phyloP scores from a whole-genome alignment of 2,113 vertebrate genomes.

The Globicephala melas region DNA sequence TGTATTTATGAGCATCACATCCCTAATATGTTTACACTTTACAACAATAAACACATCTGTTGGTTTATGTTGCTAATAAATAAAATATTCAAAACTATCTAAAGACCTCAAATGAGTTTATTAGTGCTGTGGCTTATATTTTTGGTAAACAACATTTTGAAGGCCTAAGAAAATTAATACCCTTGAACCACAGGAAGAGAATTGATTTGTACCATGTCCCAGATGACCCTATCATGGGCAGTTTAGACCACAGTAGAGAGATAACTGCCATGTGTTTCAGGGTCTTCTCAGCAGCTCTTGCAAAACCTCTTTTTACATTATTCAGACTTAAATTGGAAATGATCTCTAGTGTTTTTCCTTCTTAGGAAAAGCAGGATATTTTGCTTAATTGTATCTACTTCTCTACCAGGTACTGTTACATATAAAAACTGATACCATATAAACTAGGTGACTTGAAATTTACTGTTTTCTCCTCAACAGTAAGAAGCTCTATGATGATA shows the following conservation, averaged over 20 bases:
- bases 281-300: neutral
- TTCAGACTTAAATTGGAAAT: neutral
- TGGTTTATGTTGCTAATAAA: constrained; percentile 19
- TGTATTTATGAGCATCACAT: neutral
- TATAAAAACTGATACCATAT: neutral
- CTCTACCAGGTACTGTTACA: neutral
- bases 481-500: neutral
- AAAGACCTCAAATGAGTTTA: neutral
- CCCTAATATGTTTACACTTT: constrained; percentile 21
- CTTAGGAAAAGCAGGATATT: neutral
- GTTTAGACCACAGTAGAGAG: neutral
- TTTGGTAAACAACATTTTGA: neutral
- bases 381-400: neutral
- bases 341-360: neutral
- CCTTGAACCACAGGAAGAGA: neutral
- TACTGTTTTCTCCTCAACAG: neutral
- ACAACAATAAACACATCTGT: constrained; percentile 48
- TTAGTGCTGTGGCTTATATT: neutral
- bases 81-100: constrained; percentile 17
- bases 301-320: neutral
- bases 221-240: accelerated
- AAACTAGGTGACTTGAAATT: neutral
- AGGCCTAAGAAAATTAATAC: neutral
- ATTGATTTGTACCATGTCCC: neutral
- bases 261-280: neutral